Conservation (phyloP, 2,888 invertebrate genomes). For the Bellardia pandia region DNA sequence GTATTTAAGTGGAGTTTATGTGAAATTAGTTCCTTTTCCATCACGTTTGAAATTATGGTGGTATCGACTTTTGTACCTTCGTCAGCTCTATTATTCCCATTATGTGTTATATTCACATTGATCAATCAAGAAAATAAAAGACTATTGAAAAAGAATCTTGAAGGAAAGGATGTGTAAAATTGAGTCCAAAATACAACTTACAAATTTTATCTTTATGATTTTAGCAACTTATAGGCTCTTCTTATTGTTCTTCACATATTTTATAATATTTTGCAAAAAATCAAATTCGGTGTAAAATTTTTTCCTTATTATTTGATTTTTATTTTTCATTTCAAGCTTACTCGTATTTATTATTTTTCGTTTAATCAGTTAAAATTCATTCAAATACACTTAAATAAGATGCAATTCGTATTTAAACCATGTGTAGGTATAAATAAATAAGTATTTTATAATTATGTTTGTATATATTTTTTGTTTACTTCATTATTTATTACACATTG, state of each 20-base stretch:
- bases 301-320: constrained; percentile 16
- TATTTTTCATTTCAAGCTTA: background rate
- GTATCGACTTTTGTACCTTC: too few relatives aligned
- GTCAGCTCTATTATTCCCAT: too few relatives aligned
- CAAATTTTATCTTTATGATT: too few relatives aligned
- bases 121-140: too few relatives aligned
- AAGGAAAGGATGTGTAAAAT: too few relatives aligned
- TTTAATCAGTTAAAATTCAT: background rate
- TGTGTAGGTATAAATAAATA: constrained; percentile 11
- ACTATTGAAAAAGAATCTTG: too few relatives aligned
- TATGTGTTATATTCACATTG: too few relatives aligned
- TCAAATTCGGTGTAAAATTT: background rate
- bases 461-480: background rate
- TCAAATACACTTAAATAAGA: background rate
- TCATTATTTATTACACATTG: background rate
- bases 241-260: background rate
- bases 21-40: too few relatives aligned
- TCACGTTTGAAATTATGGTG: too few relatives aligned
- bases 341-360: constrained; percentile 25
- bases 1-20: too few relatives aligned
- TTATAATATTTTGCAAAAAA: background rate
- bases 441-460: background rate
- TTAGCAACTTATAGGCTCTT: too few relatives aligned
- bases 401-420: constrained; percentile 26
- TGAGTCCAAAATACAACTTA: too few relatives aligned